Base-by-base conservation (phyloP, 2,888 invertebrate genomes). In the Spilarctia lutea region DNA sequence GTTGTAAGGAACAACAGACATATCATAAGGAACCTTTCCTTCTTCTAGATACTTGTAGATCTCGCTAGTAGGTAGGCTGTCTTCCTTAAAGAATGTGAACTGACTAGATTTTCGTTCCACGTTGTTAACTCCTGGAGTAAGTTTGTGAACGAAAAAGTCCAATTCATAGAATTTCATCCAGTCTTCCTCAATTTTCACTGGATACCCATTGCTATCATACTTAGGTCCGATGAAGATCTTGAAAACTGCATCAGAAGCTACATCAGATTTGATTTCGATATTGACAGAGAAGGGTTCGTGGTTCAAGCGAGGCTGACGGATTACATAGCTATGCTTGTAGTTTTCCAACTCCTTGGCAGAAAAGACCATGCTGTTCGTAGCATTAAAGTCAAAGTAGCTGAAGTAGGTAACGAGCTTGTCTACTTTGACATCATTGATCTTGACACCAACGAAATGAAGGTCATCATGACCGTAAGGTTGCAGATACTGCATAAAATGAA, bases 211-310 rank as follows among this genome's bases (percentile, higher is more conserved):
- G 80, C 96, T 93, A 86, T 97, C 97, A 87, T 96, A 97, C 91
- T 97, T 97, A 13, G 98, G 98, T 79, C 97, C 97, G 56, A 97
- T 86, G 96, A 97, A 98, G 39, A 97, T 91, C 82, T 97, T 97
- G 73, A 98, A 90, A n/a, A 96, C 94, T 6, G 96, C 97, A 77
- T 97, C 96, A 56, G 92, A 92, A 16, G 94, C 92, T 79, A 96
- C 95, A 70, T 97, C 96, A 72, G 97, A 96, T 73, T 96, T 95
- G 39, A 98, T 91, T 65, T 96, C 93, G 81, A 97, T 91, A 75
- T 95, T 96, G 80, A 97, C 96, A 74, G 94, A 94, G 96, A 97
- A 98, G 4, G 96, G 96, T 79, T 97, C 96, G 93, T 97, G 97
- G 92, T 97, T 97, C 56, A 98, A 93, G 83, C 98, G 97, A 81